Conservation (phyloP, 2,888 invertebrate genomes). For the Epiblema foenella region DNA sequence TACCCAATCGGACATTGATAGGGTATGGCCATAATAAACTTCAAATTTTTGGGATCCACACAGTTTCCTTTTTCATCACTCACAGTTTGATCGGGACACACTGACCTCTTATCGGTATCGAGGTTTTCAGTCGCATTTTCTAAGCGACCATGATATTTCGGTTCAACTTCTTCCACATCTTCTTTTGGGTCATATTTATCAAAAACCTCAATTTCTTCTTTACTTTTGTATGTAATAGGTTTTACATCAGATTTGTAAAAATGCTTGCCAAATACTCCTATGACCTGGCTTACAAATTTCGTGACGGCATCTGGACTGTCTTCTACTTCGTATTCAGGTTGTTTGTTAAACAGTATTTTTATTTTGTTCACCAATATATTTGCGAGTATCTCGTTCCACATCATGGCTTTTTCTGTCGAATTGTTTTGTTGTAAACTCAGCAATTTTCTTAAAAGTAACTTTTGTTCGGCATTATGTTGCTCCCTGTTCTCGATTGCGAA, state of each 20-base stretch:
- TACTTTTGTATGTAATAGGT: constrained; percentile 20
- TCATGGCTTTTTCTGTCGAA: constrained; percentile 56
- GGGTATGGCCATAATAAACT: constrained; percentile 68
- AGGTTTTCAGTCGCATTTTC: constrained; percentile 44
- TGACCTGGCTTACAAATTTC: constrained; percentile 60
- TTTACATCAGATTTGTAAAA: constrained; percentile 57
- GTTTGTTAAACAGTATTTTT: constrained; percentile 62
- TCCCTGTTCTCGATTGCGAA: constrained; percentile 55
- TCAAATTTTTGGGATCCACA: constrained; percentile 55
- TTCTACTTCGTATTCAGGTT: constrained; percentile 49
- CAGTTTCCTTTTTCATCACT: constrained; percentile 61
- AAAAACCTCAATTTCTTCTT: constrained; percentile 48
- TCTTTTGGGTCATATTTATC: constrained; percentile 58
- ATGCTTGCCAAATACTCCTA: constrained; percentile 65
- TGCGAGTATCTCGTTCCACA: constrained; percentile 75
- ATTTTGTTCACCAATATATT: constrained; percentile 71
- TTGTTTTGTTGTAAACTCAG: constrained; percentile 61
- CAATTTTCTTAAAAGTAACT: constrained; percentile 70
- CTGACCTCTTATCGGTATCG: constrained; percentile 17
- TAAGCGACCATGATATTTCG: constrained; percentile 61
- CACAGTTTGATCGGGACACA: constrained; percentile 60
- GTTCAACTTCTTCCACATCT: constrained; percentile 72
- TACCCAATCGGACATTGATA: constrained; percentile 72
- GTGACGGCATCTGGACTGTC: constrained; percentile 53
- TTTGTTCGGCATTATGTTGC: constrained; percentile 60